These are phyloP conservation scores for Drosophila yakuba DNA, from an alignment of 1,140 invertebrate species.

Conservation along the genomic window DNA sequence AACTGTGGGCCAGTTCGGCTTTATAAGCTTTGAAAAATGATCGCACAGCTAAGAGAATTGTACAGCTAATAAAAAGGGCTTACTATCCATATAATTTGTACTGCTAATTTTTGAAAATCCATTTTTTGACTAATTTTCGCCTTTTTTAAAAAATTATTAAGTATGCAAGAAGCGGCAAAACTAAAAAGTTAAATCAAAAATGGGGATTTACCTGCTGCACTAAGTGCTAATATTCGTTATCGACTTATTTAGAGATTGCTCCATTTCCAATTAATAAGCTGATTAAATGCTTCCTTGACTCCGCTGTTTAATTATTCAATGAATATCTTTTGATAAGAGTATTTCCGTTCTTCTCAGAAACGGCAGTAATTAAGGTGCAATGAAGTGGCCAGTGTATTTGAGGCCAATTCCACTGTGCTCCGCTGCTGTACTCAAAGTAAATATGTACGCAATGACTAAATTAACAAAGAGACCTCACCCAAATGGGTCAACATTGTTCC, in stretches of 20 bases:
- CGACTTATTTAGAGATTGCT: too few relatives aligned
- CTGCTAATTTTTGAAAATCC: too few relatives aligned
- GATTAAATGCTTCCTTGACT: background rate
- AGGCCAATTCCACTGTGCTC: slow-evolving; percentile 2
- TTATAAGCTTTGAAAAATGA: background rate
- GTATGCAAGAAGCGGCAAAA: too few relatives aligned
- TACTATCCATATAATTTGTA: too few relatives aligned
- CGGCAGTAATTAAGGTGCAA: background rate
- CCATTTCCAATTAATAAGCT: background rate
- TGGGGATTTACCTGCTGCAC: too few relatives aligned
- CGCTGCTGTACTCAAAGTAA: slow-evolving; percentile 14
- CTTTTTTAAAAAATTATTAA: too few relatives aligned
- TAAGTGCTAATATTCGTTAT: too few relatives aligned
- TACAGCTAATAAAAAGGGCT: too few relatives aligned
- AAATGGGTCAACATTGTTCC: slow-evolving; percentile 38
- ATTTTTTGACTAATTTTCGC: too few relatives aligned
- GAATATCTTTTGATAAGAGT: background rate
- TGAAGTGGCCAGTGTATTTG: background rate
- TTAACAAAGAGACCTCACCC: slow-evolving; percentile 44
- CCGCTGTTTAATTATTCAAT: background rate
- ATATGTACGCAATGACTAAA: slow-evolving; percentile 57
- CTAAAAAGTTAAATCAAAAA: too few relatives aligned
- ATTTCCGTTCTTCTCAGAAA: background rate
- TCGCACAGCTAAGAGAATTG: too few relatives aligned
- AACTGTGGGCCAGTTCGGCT: slow-evolving; percentile 1